These are phyloP conservation scores for Hyposoter didymator DNA, from an alignment of 2,888 invertebrate genomes.

Conservation along the genomic window DNA sequence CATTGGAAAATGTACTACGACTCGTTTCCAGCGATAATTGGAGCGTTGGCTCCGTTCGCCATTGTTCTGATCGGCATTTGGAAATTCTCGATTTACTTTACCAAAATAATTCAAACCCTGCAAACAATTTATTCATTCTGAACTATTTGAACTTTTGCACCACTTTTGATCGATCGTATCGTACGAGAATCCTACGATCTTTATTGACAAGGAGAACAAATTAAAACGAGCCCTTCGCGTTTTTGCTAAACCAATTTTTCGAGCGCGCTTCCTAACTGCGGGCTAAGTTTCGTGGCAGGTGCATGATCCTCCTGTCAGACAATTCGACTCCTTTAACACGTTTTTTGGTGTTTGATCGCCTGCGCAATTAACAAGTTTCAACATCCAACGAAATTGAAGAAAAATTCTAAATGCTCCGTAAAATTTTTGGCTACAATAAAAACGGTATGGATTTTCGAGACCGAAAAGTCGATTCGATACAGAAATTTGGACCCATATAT, in stretches of 20 bases:
- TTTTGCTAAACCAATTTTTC: neutral
- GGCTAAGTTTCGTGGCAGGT: conserved; percentile 28
- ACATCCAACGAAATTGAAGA: neutral
- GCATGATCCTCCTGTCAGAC: conserved; percentile 20
- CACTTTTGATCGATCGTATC: neutral
- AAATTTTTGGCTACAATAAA: neutral
- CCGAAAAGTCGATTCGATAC: neutral
- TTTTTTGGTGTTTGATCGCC: neutral
- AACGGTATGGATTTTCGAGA: neutral
- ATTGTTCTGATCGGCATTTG: neutral
- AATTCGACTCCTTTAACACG: conserved; percentile 16
- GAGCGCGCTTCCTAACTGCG: conserved; percentile 7
- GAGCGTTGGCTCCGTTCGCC: neutral
- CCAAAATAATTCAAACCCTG: neutral
- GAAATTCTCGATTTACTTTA: neutral
- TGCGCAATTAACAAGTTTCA: neutral
- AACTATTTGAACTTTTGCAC: neutral
- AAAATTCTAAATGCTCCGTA: neutral
- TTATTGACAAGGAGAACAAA: neutral
- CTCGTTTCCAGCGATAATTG: neutral
- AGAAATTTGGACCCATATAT: neutral
- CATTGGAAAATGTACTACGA: neutral
- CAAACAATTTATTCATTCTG: neutral
- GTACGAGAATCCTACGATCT: neutral
- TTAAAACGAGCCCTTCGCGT: neutral